These are phyloP conservation scores for Sebastes kiyomatsui DNA, from an alignment of 2,797 vertebrate species.

Conservation along the genomic window DNA sequence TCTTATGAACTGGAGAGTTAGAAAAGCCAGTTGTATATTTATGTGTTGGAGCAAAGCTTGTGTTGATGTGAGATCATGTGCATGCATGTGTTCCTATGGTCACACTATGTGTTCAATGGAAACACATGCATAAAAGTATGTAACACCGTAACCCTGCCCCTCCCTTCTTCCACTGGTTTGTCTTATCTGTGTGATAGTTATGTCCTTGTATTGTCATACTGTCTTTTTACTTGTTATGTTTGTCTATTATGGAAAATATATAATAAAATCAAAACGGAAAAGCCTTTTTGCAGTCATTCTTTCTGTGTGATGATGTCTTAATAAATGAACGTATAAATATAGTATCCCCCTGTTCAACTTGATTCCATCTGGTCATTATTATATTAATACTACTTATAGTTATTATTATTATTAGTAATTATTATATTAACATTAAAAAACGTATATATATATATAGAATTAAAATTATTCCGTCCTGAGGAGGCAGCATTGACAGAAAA, in stretches of 20 bases:
- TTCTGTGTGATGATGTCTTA: background rate
- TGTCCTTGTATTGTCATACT: background rate
- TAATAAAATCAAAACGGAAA: background rate
- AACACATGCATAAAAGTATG: background rate
- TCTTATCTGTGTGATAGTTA: background rate
- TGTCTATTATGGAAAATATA: background rate
- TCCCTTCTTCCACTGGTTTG: background rate
- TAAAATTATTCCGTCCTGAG: fast-evolving
- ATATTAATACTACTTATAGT: background rate
- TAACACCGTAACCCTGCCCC: background rate
- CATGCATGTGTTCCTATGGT: background rate
- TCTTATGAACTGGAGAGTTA: background rate
- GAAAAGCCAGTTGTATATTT: background rate
- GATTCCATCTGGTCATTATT: background rate
- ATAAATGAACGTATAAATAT: background rate
- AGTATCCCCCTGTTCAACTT: background rate
- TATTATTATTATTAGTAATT: background rate
- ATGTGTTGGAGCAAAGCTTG: background rate
- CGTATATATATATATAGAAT: background rate
- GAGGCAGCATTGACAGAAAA: background rate
- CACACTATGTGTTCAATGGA: background rate
- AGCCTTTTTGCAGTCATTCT: background rate
- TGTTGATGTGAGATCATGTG: background rate
- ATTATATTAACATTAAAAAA: background rate
- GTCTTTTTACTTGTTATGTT: background rate